Conservation (phyloP, 2,888 invertebrate genomes). For the Hoplodrina ambigua region DNA sequence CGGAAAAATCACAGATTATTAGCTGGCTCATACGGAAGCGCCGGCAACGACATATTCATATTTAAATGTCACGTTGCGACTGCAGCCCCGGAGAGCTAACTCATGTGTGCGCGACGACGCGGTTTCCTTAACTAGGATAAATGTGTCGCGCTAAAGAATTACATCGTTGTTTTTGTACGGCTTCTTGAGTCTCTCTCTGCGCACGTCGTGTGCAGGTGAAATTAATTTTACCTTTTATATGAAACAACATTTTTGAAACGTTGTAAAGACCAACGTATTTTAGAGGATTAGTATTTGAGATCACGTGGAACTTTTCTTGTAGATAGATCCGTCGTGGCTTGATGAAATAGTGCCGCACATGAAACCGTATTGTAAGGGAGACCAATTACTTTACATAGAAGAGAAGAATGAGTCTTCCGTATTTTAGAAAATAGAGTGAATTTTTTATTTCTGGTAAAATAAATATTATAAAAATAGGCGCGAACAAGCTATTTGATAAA, state of each 20-base stretch:
- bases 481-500: slow-evolving; percentile 49
- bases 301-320: slow-evolving; percentile 28
- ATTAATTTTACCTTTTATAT: slow-evolving; percentile 59
- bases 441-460: slow-evolving; percentile 44
- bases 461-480: slow-evolving; percentile 51
- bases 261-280: slow-evolving; percentile 40
- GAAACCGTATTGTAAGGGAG: slow-evolving; percentile 73
- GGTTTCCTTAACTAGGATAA: slow-evolving; percentile 65
- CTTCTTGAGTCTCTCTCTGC: slow-evolving; percentile 43
- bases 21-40: slow-evolving; percentile 75
- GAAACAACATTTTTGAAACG: slow-evolving; percentile 53
- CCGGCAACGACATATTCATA: slow-evolving; percentile 85
- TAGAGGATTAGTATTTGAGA: slow-evolving; percentile 33
- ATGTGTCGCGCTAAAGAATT: slow-evolving; percentile 62
- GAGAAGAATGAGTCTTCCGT: slow-evolving; percentile 21
- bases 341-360: slow-evolving; percentile 56
- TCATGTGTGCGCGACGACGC: slow-evolving; percentile 74
- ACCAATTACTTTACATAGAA: slow-evolving; percentile 33
- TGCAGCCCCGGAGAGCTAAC: slow-evolving; percentile 73
- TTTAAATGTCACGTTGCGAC: slow-evolving; percentile 85
- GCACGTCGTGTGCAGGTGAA: slow-evolving; percentile 45
- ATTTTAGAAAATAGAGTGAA: slow-evolving; percentile 39
- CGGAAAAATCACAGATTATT: slow-evolving; percentile 89
- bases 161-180: slow-evolving; percentile 60
- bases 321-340: slow-evolving; percentile 17